Evolutionary conservation across 2,797 vertebrate genomes (phyloP), one percentile per base, ranked within the genome.

Genomic region (Tapera naevia): DNA sequence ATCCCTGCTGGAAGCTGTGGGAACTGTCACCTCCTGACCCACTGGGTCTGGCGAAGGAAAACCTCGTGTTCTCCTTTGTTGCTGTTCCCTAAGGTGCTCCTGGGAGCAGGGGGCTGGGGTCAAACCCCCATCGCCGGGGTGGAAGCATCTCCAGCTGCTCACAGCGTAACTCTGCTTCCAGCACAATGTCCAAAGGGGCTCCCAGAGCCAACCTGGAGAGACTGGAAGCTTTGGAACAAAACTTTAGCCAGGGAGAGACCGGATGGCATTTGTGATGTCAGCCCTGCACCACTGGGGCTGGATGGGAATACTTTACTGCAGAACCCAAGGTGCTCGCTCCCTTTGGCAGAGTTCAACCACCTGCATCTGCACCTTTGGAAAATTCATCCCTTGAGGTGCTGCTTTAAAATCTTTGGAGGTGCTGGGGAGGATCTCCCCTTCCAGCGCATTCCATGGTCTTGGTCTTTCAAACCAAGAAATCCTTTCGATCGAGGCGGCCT

Each of bases 21-120:
- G 95, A 71, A 91, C 93, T 1, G 57, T 92, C 8, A 91, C 93
- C 24, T 97, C 96, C 57, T 96, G 94, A 95, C 62, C 6, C 39
- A 18, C 18, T 37, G 58, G 4, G 10, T 8, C 66, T 91, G 83
- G 45, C 12, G n/a, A 61, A 80, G 80, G 58, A 70, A n/a, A n/a
- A n/a, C n/a, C n/a, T n/a, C n/a, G n/a, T n/a, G n/a, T n/a, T n/a
- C n/a, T n/a, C n/a, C n/a, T n/a, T n/a, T n/a, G n/a, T n/a, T n/a
- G n/a, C n/a, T n/a, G n/a, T n/a, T n/a, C n/a, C n/a, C n/a, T n/a
- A n/a, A 80, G 87, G 81, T 60, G 60, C 53, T 64, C 45, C 32
- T 56, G 79, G 76, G 74, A 69, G 76, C 93, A 89, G 67, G 60
- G 65, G 32, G 46, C 53, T 50, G 61, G 48, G 53, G 45, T 10